phyloP scores from a whole-genome alignment of 2,797 vertebrate species.

The Brachyrhaphis roseni region DNA sequence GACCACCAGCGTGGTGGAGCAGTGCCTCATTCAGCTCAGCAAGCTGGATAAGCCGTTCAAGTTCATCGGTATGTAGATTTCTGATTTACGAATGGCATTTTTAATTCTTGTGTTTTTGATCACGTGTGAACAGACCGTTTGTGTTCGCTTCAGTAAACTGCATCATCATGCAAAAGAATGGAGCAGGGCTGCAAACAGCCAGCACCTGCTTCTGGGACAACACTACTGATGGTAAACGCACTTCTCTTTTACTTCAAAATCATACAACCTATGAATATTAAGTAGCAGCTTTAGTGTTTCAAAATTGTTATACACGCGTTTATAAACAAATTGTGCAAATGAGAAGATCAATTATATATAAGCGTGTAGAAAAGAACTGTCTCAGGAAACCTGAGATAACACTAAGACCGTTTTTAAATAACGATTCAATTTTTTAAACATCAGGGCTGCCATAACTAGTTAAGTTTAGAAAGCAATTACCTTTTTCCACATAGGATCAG shows the following conservation, averaged over 20 bases:
- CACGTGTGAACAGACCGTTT: neutral
- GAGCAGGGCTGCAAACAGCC: conserved; percentile 92
- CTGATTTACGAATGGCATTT: neutral
- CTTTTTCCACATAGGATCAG: too few relatives aligned
- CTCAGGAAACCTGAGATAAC: neutral
- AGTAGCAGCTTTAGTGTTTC: neutral
- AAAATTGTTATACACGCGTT: neutral
- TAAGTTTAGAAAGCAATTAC: neutral
- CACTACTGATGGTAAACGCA: conserved; percentile 87
- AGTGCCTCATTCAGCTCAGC: conserved; percentile 91
- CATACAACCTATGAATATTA: neutral
- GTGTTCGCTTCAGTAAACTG: conserved; percentile 85
- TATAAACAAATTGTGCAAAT: neutral
- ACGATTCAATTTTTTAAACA: neutral
- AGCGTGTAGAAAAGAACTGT: neutral
- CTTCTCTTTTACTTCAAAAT: neutral
- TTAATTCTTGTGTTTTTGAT: neutral
- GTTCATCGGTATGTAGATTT: conserved; percentile 86
- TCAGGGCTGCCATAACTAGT: neutral
- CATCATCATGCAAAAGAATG: conserved; percentile 96
- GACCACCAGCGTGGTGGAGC: conserved; percentile 90
- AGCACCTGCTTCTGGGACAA: conserved; percentile 97
- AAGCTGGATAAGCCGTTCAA: conserved; percentile 95
- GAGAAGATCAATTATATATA: neutral
- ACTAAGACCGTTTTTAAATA: neutral